Conservation (phyloP, 2,888 invertebrate genomes). For the Chaitophorus viminalis region DNA sequence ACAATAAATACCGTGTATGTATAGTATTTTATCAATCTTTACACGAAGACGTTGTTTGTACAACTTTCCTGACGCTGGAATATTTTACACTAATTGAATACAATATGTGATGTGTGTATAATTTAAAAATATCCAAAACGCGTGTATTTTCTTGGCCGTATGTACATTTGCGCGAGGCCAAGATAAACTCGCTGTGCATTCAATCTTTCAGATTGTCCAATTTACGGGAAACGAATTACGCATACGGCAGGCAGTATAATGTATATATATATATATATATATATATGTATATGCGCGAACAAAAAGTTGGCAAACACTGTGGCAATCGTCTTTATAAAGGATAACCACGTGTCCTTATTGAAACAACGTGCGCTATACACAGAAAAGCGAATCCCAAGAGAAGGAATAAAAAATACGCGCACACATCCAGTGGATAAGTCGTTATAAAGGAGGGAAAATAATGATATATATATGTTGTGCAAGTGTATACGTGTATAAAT, state of each 20-base stretch:
- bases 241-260: background rate
- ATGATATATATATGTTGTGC: slow-evolving; percentile 36
- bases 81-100: slow-evolving; percentile 29
- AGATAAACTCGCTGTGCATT: slow-evolving; percentile 9
- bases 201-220: slow-evolving; percentile 52
- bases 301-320: slow-evolving; percentile 51
- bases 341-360: slow-evolving; percentile 53
- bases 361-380: slow-evolving; percentile 28
- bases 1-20: background rate
- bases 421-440: slow-evolving; percentile 44
- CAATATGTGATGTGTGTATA: slow-evolving; percentile 25
- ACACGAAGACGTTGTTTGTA: background rate
- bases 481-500: background rate
- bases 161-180: background rate
- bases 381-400: slow-evolving; percentile 37
- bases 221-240: slow-evolving; percentile 52
- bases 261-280: no score
- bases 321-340: slow-evolving; percentile 46
- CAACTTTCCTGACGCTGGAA: background rate
- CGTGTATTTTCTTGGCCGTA: background rate
- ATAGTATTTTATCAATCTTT: slow-evolving; percentile 38
- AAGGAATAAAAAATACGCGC: slow-evolving; percentile 25
- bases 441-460: slow-evolving; percentile 57
- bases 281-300: no score
- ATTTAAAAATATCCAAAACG: slow-evolving; percentile 25